Evolutionary conservation across 1,140 invertebrate species (phyloP), one percentile per base, ranked within the genome.

Genomic region (Eciton burchellii): DNA sequence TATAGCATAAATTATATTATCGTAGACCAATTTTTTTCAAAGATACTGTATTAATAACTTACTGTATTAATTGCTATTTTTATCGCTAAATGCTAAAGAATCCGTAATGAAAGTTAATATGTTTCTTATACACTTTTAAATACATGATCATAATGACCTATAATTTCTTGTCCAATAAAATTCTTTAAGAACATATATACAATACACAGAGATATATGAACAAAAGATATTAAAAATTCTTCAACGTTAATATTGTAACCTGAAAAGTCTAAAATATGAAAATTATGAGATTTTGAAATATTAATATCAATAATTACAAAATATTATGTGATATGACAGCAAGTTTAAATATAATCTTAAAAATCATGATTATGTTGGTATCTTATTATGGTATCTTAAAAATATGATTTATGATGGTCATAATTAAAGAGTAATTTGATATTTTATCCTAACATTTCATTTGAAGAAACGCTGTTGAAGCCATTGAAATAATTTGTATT

Each of bases 221-320:
- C 26, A 26, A 3, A 66, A 66, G 5, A 45, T n/a, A 12, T 16
- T n/a, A 47, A 66, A 3, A 66, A 0, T 21, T 66, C 45, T 6
- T 29, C 4, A 14, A 60, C 19, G 4, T n/a, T 11, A 52, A 8
- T 1, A 41, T 66, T 24, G 24, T 6, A 2, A 41, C 16, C 26
- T 65, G 60, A 66, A 76, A 76, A 16, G 66, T 2, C 60, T 76
- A 41, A 24, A 9, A 41, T 0, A 76, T 0, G 4, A n/a, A n/a
- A 9, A 57, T 9, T 26, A 3, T 60, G n/a, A n/a, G n/a, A n/a
- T n/a, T n/a, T n/a, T n/a, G n/a, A n/a, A n/a, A 1, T 43, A 16
- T 43, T 72, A 1, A 57, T 0, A 56, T 43, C 14, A 29, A 29
- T 59, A n/a, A n/a, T 63, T 0, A 0, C 14, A 1, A 43, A n/a